A percentile compares a stretch with the other conserved stretches of the same genome.
Evolutionary conservation across 37 sponge, comb jelly and placozoan species (phyloP).

Genomic region (Hormiphora californensis): DNA sequence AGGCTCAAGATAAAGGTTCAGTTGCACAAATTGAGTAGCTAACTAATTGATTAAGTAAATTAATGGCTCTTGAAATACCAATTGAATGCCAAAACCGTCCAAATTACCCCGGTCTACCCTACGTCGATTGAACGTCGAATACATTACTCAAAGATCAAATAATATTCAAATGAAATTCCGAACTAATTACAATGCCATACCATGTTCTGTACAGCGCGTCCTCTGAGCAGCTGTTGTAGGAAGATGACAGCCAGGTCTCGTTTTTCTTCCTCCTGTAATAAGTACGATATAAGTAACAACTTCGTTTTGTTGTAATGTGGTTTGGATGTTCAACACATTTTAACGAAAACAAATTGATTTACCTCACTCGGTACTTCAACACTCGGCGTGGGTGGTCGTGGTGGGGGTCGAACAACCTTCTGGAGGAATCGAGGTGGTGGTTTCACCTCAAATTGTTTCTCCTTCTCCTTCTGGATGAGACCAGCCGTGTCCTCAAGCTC

Average conservation of each 20-base stretch:
- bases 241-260: constrained; percentile 72
- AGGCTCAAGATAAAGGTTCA: too few species aligned
- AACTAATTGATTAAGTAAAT: too few species aligned
- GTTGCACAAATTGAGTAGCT: too few species aligned
- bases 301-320: too few species aligned
- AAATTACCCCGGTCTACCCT: too few species aligned
- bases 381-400: constrained; percentile 92
- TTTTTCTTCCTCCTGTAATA: constrained; percentile 70
- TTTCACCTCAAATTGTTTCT: constrained; percentile 28
- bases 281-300: too few species aligned
- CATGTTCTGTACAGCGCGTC: constrained; percentile 81
- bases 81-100: too few species aligned
- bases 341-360: background rate
- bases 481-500: constrained; percentile 32
- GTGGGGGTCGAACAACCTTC: constrained; percentile 78
- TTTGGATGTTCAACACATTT: background rate
- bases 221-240: constrained; percentile 81
- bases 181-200: constrained; percentile 57
- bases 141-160: too few species aligned
- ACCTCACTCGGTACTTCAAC: constrained; percentile 56
- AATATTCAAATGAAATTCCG: too few species aligned
- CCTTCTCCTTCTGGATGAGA: constrained; percentile 29
- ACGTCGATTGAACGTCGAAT: too few species aligned
- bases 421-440: constrained; percentile 73
- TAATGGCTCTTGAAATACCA: too few species aligned